Evolutionary conservation across 2,888 invertebrate genomes (phyloP).

Genomic region (Andrena marginata): DNA sequence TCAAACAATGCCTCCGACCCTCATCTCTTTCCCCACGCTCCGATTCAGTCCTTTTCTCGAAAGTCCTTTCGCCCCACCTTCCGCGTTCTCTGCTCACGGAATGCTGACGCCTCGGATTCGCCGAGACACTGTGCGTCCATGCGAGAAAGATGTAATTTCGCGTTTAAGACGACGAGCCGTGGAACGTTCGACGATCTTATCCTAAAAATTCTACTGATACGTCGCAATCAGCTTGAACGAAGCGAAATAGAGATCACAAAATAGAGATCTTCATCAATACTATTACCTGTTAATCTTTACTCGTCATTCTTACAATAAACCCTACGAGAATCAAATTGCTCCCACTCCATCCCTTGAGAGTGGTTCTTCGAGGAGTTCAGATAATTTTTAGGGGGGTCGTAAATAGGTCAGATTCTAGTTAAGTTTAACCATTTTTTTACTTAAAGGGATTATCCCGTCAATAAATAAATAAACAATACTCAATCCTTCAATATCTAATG

Average conservation of each 20-base stretch:
- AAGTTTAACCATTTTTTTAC: too few species aligned
- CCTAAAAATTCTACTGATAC: constrained; percentile 34
- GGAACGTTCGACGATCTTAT: neutral
- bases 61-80: constrained; percentile 30
- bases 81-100: constrained; percentile 29
- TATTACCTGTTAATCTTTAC: too few species aligned
- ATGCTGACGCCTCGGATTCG: constrained; percentile 61
- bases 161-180: constrained; percentile 30
- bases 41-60: constrained; percentile 43
- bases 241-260: neutral
- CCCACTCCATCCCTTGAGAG: too few species aligned
- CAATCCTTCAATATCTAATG: too few species aligned
- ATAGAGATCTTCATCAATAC: neutral
- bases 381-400: too few species aligned
- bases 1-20: constrained; percentile 64
- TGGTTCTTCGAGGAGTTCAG: too few species aligned
- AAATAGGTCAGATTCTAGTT: too few species aligned
- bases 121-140: constrained; percentile 50
- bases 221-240: neutral
- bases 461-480: too few species aligned
- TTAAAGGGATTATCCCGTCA: too few species aligned
- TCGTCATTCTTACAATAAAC: too few species aligned
- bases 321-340: too few species aligned
- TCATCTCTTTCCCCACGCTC: constrained; percentile 47
- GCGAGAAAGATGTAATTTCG: constrained; percentile 55